These are phyloP conservation scores for Typhlichthys subterraneus DNA, from an alignment of 2,797 vertebrate species.

Conservation along the genomic window DNA sequence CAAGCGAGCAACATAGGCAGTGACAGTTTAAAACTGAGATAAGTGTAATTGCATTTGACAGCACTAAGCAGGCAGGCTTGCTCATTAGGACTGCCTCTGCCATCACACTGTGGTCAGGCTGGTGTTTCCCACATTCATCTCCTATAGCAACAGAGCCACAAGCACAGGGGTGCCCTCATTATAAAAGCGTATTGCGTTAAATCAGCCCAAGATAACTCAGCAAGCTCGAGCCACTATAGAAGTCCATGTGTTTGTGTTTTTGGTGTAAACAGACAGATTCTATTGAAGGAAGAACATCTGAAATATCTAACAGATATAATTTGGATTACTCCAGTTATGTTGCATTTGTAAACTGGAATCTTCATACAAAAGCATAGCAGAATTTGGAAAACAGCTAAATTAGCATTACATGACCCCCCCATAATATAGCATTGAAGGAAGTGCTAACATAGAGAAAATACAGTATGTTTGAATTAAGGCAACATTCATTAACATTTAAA, in stretches of 20 bases:
- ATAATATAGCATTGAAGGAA: too few relatives aligned
- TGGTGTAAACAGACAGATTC: constrained; percentile 24
- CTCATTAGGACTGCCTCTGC: constrained; percentile 59
- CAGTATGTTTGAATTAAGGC: too few relatives aligned
- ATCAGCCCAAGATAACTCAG: constrained; percentile 56
- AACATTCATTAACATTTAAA: too few relatives aligned
- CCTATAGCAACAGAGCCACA: constrained; percentile 49
- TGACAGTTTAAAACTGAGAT: constrained; percentile 53
- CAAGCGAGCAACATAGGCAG: constrained; percentile 19
- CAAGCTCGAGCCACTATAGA: constrained; percentile 56
- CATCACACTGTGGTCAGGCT: constrained; percentile 55
- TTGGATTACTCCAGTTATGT: too few relatives aligned
- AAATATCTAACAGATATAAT: too few relatives aligned
- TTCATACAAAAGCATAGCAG: too few relatives aligned
- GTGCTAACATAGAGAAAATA: too few relatives aligned
- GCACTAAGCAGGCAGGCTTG: constrained; percentile 49
- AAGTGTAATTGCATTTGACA: constrained; percentile 59
- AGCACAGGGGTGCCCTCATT: constrained; percentile 69
- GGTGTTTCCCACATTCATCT: constrained; percentile 67
- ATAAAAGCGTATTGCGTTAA: constrained; percentile 63
- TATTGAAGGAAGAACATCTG: constrained; percentile 22
- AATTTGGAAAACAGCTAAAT: too few relatives aligned
- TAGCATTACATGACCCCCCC: too few relatives aligned
- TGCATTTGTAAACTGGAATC: too few relatives aligned
- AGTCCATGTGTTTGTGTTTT: constrained; percentile 40